Base-by-base conservation (phyloP, 2,888 invertebrate species). In the Pelosia muscerda region DNA sequence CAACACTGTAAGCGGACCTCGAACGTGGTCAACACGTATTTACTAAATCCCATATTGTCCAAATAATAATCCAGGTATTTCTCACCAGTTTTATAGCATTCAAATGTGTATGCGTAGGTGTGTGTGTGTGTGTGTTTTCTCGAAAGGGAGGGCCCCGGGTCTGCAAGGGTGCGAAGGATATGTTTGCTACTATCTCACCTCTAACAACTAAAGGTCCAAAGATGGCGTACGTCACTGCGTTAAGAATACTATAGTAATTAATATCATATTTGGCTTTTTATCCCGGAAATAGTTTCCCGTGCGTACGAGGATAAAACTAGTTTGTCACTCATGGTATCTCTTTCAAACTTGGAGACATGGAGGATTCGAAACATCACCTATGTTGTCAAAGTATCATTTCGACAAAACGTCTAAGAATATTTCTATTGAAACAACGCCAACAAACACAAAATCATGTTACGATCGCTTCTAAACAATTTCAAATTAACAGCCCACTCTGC, bases 401-500 rank as follows among this genome's bases (percentile, higher is more conserved):
- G 8, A 42, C 5, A 42, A 49, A 10, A 49, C n/a, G n/a, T n/a
- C n/a, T n/a, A 49, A 19, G n/a, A 2, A n/a, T n/a, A n/a, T 49
- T 49, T 49, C n/a, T n/a, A 9, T 3, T 15, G 38, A 38, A 38
- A 19, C n/a, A 49, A 42, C 5, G 5, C 19, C n/a, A n/a, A n/a
- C 2, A n/a, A n/a, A 49, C 49, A 49, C n/a, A 49, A 49, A 49
- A 49, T 56, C 3, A 2, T 59, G 38, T 56, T 58, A 23, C 25
- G 34, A 81, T 75, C 68, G 62, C 78, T 63, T 54, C 55, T 66
- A 74, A 76, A 77, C 68, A 70, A 68, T 57, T 62, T 42, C 66
- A 65, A 78, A 72, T 67, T 71, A 65, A 61, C 59, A 25, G 19
- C 63, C 56, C 72, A 77, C 77, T 79, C 73, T 60, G 70, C 34